phyloP scores from a whole-genome alignment of 2,113 vertebrate species.

The Ciconia maguari region DNA sequence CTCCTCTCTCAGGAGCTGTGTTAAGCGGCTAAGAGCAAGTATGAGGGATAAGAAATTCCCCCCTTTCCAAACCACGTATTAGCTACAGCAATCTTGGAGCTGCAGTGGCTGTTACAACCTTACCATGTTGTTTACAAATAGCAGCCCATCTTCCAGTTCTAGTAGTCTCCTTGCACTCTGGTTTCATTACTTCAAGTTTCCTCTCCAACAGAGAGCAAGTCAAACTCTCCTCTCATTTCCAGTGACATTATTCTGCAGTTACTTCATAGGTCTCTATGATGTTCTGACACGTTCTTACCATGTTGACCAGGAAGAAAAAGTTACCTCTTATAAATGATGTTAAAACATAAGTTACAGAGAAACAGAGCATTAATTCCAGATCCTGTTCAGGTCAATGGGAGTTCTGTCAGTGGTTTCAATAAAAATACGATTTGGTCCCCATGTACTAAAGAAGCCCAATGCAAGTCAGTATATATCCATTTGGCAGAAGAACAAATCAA shows the following conservation, averaged over 20 bases:
- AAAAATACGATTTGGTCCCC: background rate
- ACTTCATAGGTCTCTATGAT: background rate
- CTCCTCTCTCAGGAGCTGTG: background rate
- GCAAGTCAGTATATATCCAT: background rate
- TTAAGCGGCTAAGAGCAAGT: background rate
- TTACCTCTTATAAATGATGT: background rate
- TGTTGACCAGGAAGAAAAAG: background rate
- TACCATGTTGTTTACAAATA: background rate
- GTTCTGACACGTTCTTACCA: background rate
- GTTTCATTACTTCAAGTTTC: background rate
- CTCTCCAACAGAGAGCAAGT: background rate
- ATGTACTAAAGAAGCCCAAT: background rate
- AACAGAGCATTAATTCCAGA: background rate
- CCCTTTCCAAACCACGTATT: rapidly evolving
- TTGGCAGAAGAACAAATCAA: background rate
- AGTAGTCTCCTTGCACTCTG: background rate
- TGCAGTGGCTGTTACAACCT: background rate
- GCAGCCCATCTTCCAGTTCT: background rate
- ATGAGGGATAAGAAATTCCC: background rate
- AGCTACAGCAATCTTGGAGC: background rate
- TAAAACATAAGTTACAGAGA: background rate
- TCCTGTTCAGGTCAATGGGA: background rate
- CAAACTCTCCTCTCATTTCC: background rate
- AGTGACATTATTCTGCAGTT: background rate
- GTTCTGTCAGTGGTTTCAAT: background rate